Conservation (phyloP, 1,140 invertebrate species). For the Paraescarpia echinospica region DNA sequence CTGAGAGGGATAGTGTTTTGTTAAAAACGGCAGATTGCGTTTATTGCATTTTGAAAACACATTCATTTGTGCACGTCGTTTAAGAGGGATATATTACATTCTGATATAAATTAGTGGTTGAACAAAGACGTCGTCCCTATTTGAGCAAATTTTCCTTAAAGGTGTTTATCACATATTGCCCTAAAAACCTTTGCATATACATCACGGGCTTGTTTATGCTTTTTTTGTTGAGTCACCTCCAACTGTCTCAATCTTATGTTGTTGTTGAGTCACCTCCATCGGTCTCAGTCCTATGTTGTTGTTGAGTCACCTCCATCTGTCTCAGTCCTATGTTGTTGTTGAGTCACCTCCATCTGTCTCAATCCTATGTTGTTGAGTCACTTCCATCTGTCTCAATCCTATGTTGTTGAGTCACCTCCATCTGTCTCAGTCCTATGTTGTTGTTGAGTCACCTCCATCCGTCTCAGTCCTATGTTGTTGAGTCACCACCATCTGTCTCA, state of each 20-base stretch:
- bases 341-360: background rate
- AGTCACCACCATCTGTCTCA: too few species aligned
- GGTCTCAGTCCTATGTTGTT: background rate
- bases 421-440: too few species aligned
- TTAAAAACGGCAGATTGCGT: too few species aligned
- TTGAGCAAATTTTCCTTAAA: background rate
- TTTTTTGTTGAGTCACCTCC: too few species aligned
- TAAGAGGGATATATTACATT: too few species aligned
- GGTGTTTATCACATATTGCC: background rate
- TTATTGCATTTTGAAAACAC: too few species aligned
- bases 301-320: slow-evolving; percentile 6
- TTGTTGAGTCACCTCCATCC: slow-evolving; percentile 1
- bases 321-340: background rate
- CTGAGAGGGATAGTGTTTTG: too few species aligned
- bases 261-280: slow-evolving; percentile 1
- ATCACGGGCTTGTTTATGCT: too few species aligned
- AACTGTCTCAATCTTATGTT: too few species aligned
- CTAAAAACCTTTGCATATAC: too few species aligned
- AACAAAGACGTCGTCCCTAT: background rate
- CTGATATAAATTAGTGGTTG: background rate
- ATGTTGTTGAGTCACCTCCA: background rate
- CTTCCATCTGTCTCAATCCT: too few species aligned
- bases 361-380: background rate
- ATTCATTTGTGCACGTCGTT: too few species aligned
- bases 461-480: background rate